Conservation (phyloP, 2,797 vertebrate species). For the Sternotherus odoratus region DNA sequence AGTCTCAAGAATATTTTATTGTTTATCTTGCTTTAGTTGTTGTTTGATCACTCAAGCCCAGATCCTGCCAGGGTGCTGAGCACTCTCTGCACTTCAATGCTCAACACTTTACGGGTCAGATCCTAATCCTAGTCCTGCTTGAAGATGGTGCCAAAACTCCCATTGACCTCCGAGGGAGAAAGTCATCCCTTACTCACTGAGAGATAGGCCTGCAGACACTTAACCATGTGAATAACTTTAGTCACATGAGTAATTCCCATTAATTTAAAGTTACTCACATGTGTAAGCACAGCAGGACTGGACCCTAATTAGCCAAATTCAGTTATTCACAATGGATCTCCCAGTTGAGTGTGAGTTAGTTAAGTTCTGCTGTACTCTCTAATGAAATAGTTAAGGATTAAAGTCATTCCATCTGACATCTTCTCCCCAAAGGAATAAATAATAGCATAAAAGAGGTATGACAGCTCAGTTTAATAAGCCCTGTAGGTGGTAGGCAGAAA, state of each 20-base stretch:
- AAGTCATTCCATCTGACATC: not conserved
- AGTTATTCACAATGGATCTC: not conserved
- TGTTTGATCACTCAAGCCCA: not conserved
- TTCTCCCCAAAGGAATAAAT: not conserved
- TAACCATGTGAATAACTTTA: not conserved
- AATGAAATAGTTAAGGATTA: not conserved
- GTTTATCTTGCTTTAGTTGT: not conserved
- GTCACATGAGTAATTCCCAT: not conserved
- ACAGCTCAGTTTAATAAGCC: constrained; percentile 8
- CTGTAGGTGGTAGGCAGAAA: not conserved
- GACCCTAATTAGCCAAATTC: not conserved
- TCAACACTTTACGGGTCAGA: not conserved
- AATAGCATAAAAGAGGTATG: not conserved
- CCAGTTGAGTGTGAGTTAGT: not conserved
- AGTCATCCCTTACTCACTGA: not conserved
- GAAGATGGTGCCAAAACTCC: not conserved
- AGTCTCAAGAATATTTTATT: not conserved
- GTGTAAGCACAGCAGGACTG: not conserved
- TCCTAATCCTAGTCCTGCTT: not conserved
- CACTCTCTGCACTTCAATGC: not conserved
- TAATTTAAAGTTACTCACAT: not conserved
- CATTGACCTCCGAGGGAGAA: not conserved
- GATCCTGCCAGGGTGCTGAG: not conserved
- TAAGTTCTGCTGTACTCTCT: not conserved
- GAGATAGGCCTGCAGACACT: not conserved